Percentiles rank a stretch among this genome's conserved stretches.
These are phyloP conservation scores for Neomicropteryx cornuta DNA, from an alignment of 1,140 invertebrate species.

Conservation along the genomic window DNA sequence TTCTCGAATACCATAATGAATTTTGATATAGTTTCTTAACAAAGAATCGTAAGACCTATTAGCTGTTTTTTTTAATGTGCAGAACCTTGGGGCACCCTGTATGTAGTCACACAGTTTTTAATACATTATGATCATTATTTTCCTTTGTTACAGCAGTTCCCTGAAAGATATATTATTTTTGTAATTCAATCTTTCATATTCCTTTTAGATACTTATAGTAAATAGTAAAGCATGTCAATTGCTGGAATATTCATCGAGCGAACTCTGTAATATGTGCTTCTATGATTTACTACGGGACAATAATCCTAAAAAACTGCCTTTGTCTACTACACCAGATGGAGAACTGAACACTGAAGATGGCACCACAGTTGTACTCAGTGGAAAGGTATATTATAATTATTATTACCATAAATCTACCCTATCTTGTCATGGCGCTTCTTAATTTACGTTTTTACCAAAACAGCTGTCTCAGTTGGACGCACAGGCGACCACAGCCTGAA, in stretches of 20 bases:
- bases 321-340: slow-evolving; percentile 42
- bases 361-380: slow-evolving; percentile 44
- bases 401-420: slow-evolving; percentile 2
- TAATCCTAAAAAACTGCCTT: slow-evolving; percentile 35
- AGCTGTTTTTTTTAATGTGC: too few species aligned
- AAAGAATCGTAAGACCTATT: too few species aligned
- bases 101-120: too few species aligned
- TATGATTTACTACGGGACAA: slow-evolving; percentile 42
- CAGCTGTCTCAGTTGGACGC: too few species aligned
- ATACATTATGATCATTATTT: too few species aligned
- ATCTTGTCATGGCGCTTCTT: too few species aligned
- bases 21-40: too few species aligned
- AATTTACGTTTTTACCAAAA: too few species aligned
- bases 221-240: slow-evolving; percentile 48
- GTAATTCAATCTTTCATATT: background rate
- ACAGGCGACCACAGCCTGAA: too few species aligned
- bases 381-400: slow-evolving; percentile 35
- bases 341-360: slow-evolving; percentile 44
- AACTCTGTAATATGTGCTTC: slow-evolving; percentile 42
- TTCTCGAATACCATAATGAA: too few species aligned
- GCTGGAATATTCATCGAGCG: slow-evolving; percentile 44
- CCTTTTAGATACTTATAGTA: slow-evolving; percentile 47
- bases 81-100: too few species aligned
- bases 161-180: background rate
- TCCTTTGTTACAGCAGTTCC: background rate